Conservation (phyloP, 2,797 vertebrate species). For the Coccyzus lansbergi region DNA sequence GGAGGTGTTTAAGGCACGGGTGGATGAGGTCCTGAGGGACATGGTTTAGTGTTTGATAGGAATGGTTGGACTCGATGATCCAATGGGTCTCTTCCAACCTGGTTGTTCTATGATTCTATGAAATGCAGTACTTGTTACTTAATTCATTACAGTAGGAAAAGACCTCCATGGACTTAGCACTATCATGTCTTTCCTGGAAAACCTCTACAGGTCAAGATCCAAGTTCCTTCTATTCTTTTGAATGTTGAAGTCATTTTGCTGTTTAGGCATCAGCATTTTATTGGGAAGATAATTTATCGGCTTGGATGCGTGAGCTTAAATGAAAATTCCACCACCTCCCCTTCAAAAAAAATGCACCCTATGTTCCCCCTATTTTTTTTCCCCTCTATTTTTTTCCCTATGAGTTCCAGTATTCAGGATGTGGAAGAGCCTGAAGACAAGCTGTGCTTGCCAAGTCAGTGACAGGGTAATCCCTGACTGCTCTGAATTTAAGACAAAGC, state of each 20-base stretch:
- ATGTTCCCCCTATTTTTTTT: background rate
- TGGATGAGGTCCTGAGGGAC: too few relatives aligned
- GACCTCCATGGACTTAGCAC: background rate
- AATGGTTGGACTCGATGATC: too few relatives aligned
- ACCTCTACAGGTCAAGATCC: background rate
- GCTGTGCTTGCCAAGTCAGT: background rate
- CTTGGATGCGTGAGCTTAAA: background rate
- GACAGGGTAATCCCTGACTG: background rate
- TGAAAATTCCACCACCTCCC: background rate
- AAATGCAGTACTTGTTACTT: background rate
- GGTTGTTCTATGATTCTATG: too few relatives aligned
- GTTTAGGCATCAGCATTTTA: background rate
- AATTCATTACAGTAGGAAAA: background rate
- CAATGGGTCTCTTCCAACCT: too few relatives aligned
- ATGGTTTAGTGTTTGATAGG: too few relatives aligned
- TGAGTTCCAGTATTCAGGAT: background rate
- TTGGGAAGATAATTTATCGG: background rate
- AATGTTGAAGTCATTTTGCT: background rate
- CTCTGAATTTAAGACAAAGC: background rate
- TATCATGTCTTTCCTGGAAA: background rate
- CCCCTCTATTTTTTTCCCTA: too few relatives aligned
- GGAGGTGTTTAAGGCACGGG: too few relatives aligned
- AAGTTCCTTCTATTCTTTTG: background rate
- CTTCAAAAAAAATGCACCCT: background rate
- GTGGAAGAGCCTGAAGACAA: background rate